Percentiles rank a stretch among this genome's conserved stretches.
These are phyloP conservation scores for Lordiphosa andalusiaca DNA, from an alignment of 2,888 invertebrate genomes.

Conservation along the genomic window DNA sequence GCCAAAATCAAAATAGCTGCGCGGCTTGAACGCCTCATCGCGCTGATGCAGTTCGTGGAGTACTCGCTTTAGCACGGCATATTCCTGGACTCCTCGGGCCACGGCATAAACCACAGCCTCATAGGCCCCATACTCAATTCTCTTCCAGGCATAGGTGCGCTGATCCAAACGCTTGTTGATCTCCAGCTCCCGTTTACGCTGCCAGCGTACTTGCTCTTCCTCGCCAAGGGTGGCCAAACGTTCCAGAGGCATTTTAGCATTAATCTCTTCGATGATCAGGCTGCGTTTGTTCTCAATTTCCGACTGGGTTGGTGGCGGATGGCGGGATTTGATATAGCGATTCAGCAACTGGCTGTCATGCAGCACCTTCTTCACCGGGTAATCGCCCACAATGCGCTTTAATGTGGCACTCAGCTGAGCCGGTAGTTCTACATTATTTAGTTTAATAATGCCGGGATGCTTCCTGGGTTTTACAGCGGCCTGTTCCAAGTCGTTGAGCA, in stretches of 20 bases:
- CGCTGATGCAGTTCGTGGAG: conserved; percentile 87
- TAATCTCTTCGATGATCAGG: conserved; percentile 66
- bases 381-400: conserved; percentile 82
- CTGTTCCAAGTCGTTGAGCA: conserved; percentile 65
- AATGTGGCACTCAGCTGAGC: conserved; percentile 83
- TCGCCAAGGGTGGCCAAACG: conserved; percentile 66
- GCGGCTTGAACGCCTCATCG: conserved; percentile 86
- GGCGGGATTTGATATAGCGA: conserved; percentile 84
- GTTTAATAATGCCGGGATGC: conserved; percentile 86
- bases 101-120: conserved; percentile 87
- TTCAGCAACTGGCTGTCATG: conserved; percentile 82
- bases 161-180: conserved; percentile 83
- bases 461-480: conserved; percentile 83
- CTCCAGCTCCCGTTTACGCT: conserved; percentile 82
- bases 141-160: conserved; percentile 87
- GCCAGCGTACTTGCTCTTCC: conserved; percentile 78
- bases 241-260: conserved; percentile 60
- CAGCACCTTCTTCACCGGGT: conserved; percentile 82
- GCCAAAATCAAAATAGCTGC: conserved; percentile 92
- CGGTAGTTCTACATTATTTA: conserved; percentile 83
- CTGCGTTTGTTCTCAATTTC: conserved; percentile 67
- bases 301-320: conserved; percentile 84
- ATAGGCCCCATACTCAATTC: conserved; percentile 85
- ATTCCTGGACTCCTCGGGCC: conserved; percentile 87
- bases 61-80: conserved; percentile 86